A percentile compares a stretch with the other conserved stretches of the same genome.
Conservation (phyloP, 2,888 invertebrate species). For the Brachylomia viminalis region DNA sequence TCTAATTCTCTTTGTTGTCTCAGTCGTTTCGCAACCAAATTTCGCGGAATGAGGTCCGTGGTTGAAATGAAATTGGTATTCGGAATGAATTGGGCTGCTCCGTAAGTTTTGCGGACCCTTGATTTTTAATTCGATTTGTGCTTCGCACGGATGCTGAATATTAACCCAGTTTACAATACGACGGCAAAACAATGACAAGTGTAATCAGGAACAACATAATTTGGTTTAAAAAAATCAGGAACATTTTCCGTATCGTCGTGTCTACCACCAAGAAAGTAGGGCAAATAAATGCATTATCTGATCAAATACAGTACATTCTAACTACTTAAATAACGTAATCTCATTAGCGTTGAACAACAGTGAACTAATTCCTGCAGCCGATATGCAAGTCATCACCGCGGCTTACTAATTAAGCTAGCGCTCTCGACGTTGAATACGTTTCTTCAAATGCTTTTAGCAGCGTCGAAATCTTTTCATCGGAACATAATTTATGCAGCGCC, state of each 20-base stretch:
- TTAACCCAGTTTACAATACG: slow-evolving; percentile 70
- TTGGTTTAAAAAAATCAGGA: neutral
- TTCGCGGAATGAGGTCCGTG: slow-evolving; percentile 87
- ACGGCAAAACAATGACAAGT: slow-evolving; percentile 66
- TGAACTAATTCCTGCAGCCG: slow-evolving; percentile 29
- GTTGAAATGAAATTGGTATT: slow-evolving; percentile 88
- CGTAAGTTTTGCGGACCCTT: slow-evolving; percentile 80
- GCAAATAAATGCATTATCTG: neutral
- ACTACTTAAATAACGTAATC: slow-evolving; percentile 11
- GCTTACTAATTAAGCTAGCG: slow-evolving; percentile 47
- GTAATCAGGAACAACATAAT: slow-evolving; percentile 9
- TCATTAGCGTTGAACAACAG: slow-evolving; percentile 35
- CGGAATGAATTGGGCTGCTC: slow-evolving; percentile 84
- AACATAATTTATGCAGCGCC: slow-evolving; percentile 9
- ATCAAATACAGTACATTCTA: neutral
- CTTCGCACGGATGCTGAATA: slow-evolving; percentile 77
- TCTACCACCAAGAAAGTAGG: neutral
- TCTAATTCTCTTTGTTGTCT: slow-evolving; percentile 90
- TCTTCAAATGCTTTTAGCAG: slow-evolving; percentile 53
- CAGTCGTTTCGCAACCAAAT: slow-evolving; percentile 89
- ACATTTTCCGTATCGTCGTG: neutral
- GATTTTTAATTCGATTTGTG: slow-evolving; percentile 84
- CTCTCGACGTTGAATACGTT: slow-evolving; percentile 46
- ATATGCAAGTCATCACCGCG: slow-evolving; percentile 49
- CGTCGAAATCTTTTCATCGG: slow-evolving; percentile 30